phyloP scores from a whole-genome alignment of 2,113 vertebrate species.

The Danio rerio region DNA sequence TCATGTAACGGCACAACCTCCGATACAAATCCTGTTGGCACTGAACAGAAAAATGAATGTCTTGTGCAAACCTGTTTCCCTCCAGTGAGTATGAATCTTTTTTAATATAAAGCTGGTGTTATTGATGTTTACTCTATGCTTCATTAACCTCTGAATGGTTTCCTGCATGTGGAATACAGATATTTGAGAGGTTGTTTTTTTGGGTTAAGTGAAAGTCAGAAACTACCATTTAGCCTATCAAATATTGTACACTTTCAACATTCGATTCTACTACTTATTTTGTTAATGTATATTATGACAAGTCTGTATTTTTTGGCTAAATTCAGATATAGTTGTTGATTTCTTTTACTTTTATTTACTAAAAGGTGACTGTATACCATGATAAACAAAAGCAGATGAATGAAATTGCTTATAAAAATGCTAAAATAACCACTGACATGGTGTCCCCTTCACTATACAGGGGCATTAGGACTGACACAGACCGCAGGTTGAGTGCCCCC shows the following conservation, averaged over 20 bases:
- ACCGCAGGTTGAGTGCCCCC: no score
- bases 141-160: background rate
- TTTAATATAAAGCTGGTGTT: slow-evolving; percentile 4
- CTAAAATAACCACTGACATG: no score
- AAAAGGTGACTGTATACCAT: no score
- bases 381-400: no score
- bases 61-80: no score
- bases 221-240: background rate
- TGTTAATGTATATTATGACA: no score
- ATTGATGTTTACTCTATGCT: slow-evolving; percentile 14
- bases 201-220: background rate
- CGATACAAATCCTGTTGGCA: slow-evolving; percentile 18
- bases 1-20: background rate
- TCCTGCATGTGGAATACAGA: background rate
- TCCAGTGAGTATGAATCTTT: background rate
- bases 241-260: background rate
- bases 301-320: no score
- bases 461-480: no score
- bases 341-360: no score
- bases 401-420: no score
- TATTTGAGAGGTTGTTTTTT: background rate
- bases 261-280: background rate
- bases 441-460: no score
- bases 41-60: background rate
- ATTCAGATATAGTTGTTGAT: no score